Evolutionary conservation across 2,888 invertebrate genomes (phyloP), one percentile per base, ranked within the genome.

Genomic region (Zootermopsis nevadensis): DNA sequence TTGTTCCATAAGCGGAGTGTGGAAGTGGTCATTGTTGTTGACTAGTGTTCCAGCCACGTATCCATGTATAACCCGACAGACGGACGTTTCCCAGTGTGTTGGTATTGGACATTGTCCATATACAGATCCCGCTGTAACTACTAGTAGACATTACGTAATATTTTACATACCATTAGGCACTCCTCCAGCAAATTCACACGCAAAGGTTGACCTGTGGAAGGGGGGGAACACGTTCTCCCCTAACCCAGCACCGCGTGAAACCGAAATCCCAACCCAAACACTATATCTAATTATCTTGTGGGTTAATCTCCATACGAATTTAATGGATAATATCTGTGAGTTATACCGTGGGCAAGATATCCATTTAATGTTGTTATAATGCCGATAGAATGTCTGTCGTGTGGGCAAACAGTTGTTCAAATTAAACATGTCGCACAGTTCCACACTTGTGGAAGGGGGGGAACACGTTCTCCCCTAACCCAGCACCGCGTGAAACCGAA

Each of bases 21-120:
- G 60, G n/a, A 60, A n/a, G 7, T 60, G n/a, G 24, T 24, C 7
- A n/a, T 3, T 27, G 10, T n/a, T n/a, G 60, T 7, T 60, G 7
- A 48, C 15, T 12, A 7, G 60, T 60, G 60, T 60, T n/a, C 24
- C 60, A n/a, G 24, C 60, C 60, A n/a, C 15, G 60, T 6, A 7
- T 4, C 6, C 33, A 31, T 31, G 15, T 15, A 31, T 27, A 67
- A 27, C 12, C 67, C n/a, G 27, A 6, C 15, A 30, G 67, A 27
- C 27, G 6, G 24, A 67, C 27, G 27, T 67, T 15, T 4, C 24
- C 2, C 33, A 12, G 69, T 69, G 19, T 69, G 15, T 31, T 2
- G 38, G n/a, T 74, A 74, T 38, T 74, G 38, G 38, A 74, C 74
- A 38, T 22, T 74, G 74, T 74, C 74, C 74, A 74, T 74, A 74